phyloP scores from a whole-genome alignment of 64 coral and sea anemone species.

The Stichodactyla helianthus region DNA sequence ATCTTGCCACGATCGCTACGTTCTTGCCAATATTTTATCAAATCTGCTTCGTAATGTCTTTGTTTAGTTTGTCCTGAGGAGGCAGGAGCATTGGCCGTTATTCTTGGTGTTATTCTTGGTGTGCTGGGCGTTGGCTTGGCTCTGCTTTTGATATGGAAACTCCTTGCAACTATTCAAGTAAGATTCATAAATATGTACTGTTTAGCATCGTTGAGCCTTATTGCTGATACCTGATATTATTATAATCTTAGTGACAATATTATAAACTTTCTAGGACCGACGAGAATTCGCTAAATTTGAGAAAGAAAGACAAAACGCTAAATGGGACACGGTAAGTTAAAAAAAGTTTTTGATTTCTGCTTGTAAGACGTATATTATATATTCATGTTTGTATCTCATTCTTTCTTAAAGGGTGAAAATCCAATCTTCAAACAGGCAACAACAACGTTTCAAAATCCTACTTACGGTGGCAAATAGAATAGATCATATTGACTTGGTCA shows the following conservation, averaged over 20 bases:
- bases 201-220: not conserved
- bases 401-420: slow-evolving; percentile 78
- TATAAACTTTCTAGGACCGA: slow-evolving; percentile 65
- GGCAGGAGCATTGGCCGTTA: slow-evolving; percentile 61
- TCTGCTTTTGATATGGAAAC: slow-evolving; percentile 94
- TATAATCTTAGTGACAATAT: not conserved
- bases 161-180: slow-evolving; percentile 98
- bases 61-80: not conserved
- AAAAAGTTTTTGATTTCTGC: no score
- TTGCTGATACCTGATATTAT: not conserved
- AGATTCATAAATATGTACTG: not conserved
- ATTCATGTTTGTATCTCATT: not conserved
- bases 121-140: slow-evolving; percentile 84
- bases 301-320: slow-evolving; percentile 89
- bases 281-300: slow-evolving; percentile 99
- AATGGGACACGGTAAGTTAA: slow-evolving; percentile 87
- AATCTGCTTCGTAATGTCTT: not conserved
- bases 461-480: slow-evolving; percentile 55
- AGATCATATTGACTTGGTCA: not conserved
- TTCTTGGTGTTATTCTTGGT: slow-evolving; percentile 84
- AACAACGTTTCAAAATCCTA: slow-evolving; percentile 96
- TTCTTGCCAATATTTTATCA: no score
- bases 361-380: no score
- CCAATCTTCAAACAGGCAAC: slow-evolving; percentile 99
- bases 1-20: no score